Evolutionary conservation across 2,113 vertebrate species (phyloP).

Genomic region (Caranx melampygus): DNA sequence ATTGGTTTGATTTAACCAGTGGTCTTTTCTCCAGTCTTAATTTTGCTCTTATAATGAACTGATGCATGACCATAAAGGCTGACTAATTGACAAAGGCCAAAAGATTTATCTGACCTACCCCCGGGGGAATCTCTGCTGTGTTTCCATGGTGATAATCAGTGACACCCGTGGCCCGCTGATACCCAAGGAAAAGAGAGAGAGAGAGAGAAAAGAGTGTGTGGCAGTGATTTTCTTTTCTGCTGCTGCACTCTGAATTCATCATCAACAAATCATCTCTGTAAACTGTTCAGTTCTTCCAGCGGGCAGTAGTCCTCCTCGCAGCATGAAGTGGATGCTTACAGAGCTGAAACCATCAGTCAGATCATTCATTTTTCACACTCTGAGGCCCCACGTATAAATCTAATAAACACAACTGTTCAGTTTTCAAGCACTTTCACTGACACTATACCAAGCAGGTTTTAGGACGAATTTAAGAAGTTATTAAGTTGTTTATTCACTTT

Average conservation of each 20-base stretch:
- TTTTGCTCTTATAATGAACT: not conserved
- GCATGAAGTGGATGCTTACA: not conserved
- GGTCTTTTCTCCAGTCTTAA: not conserved
- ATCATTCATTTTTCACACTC: not conserved
- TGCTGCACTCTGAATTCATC: not conserved
- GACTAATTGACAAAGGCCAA: not conserved
- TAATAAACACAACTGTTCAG: too few species aligned
- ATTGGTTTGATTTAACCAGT: not conserved
- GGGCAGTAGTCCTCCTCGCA: not conserved
- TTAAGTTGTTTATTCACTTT: not conserved
- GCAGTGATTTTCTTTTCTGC: not conserved
- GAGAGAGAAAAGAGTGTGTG: not conserved
- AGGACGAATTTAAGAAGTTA: not conserved
- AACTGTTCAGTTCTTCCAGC: not conserved
- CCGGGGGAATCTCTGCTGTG: not conserved
- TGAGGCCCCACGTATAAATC: too few species aligned
- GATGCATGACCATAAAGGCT: not conserved
- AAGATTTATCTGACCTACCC: not conserved
- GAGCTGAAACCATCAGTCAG: not conserved
- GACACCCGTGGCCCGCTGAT: slow-evolving; percentile 18
- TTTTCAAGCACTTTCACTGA: not conserved
- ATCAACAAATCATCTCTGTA: not conserved
- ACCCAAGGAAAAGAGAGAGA: not conserved
- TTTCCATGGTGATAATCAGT: slow-evolving; percentile 36
- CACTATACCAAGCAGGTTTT: not conserved